A percentile compares a stretch with the other conserved stretches of the same genome.
These are phyloP conservation scores for Benthosema pterotum DNA, from an alignment of 2,797 vertebrate genomes.

Conservation along the genomic window DNA sequence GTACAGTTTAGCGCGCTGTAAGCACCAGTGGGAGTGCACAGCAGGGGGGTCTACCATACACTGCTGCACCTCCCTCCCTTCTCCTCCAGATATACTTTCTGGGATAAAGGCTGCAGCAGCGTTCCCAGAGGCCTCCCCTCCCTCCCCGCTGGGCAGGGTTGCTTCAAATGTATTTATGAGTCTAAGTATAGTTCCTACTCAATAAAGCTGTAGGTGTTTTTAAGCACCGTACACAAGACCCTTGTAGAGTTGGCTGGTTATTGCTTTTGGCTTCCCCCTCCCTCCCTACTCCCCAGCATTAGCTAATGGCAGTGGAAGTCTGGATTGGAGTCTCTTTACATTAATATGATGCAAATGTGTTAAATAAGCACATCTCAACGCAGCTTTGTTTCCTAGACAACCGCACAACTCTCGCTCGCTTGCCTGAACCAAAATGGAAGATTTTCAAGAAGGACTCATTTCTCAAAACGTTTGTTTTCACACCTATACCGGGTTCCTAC, in stretches of 20 bases:
- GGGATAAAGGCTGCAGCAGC: neutral
- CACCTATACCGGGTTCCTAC: no score
- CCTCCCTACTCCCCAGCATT: neutral
- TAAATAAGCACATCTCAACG: no score
- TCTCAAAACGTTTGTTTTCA: no score
- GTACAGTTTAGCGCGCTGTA: conserved; percentile 37
- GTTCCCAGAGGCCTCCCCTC: neutral
- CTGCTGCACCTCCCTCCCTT: conserved; percentile 18
- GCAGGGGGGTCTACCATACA: conserved; percentile 45
- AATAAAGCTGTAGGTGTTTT: conserved; percentile 4
- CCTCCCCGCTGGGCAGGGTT: neutral
- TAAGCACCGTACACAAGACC: conserved; percentile 6
- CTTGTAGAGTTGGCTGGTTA: neutral
- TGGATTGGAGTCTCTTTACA: no score
- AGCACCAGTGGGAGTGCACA: conserved; percentile 28
- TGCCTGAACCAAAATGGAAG: no score
- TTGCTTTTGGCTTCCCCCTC: neutral
- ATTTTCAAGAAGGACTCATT: no score
- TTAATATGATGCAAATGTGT: neutral
- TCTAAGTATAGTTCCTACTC: conserved; percentile 18
- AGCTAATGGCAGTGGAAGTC: neutral
- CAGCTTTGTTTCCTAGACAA: no score
- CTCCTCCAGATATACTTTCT: conserved; percentile 11
- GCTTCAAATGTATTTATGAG: conserved; percentile 15
- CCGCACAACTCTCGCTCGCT: no score